Conservation (phyloP, 2,113 vertebrate genomes). For the Mobula hypostoma region DNA sequence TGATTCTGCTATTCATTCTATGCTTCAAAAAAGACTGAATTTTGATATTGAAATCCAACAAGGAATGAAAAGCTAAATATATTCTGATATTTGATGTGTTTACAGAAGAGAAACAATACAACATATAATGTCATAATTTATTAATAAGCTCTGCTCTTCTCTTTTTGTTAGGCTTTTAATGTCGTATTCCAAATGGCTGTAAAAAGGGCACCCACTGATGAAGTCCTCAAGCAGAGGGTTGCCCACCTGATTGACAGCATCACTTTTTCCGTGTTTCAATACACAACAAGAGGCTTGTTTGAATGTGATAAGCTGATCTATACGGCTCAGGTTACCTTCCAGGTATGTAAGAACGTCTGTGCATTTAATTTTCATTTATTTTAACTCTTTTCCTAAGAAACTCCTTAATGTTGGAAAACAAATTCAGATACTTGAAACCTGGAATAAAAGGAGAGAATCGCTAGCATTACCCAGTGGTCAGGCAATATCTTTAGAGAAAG, state of each 20-base stretch:
- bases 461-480: no score
- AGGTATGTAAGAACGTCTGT: constrained; percentile 58
- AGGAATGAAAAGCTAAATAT: constrained; percentile 10
- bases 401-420: no score
- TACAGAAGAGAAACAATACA: not conserved
- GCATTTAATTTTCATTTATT: not conserved
- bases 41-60: not conserved
- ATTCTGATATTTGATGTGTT: not conserved
- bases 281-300: constrained; percentile 82
- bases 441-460: no score
- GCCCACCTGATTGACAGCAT: constrained; percentile 80
- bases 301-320: constrained; percentile 87
- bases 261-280: constrained; percentile 82
- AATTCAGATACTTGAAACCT: no score
- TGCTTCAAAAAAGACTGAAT: not conserved
- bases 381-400: not conserved
- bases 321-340: constrained; percentile 81
- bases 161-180: constrained; percentile 70
- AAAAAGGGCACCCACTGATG: constrained; percentile 60
- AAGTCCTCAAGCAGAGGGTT: constrained; percentile 65
- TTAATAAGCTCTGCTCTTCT: not conserved
- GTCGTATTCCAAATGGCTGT: constrained; percentile 84
- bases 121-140: not conserved
- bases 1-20: not conserved
- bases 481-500: no score